These are phyloP conservation scores for Protobothrops flavoviridis DNA, from an alignment of 2,113 vertebrate genomes.

Conservation along the genomic window DNA sequence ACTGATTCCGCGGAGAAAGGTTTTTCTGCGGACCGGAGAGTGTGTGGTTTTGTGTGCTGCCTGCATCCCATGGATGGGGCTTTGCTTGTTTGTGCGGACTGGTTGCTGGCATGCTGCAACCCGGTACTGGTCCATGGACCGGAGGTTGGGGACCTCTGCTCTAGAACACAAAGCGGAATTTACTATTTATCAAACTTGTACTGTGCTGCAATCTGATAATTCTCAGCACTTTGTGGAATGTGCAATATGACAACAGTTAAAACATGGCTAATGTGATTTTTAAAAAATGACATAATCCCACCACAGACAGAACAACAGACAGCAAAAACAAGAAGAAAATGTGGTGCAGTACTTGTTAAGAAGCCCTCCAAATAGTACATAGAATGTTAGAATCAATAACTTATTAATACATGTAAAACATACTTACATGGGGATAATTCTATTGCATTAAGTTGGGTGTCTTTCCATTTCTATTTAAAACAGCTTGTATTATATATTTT, in stretches of 20 bases:
- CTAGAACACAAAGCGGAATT: no score
- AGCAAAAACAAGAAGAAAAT: not conserved
- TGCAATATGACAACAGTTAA: not conserved
- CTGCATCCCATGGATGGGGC: no score
- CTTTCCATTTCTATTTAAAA: not conserved
- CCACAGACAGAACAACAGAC: not conserved
- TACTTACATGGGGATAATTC: not conserved
- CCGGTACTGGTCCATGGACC: no score
- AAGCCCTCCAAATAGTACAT: not conserved
- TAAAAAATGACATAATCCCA: not conserved
- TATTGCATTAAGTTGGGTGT: not conserved
- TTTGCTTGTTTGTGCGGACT: no score
- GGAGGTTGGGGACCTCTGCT: no score
- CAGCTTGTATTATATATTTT: not conserved
- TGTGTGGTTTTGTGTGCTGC: no score
- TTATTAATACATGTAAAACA: not conserved
- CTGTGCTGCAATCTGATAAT: not conserved
- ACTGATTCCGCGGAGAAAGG: no score
- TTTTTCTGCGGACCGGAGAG: no score
- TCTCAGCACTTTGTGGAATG: not conserved
- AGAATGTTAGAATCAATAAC: not conserved
- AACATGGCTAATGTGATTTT: not conserved
- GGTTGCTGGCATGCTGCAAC: no score
- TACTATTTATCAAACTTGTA: not conserved
- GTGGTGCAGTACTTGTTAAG: not conserved